Evolutionary conservation across 2,888 invertebrate species (phyloP).

Genomic region (Philereme vetulata): DNA sequence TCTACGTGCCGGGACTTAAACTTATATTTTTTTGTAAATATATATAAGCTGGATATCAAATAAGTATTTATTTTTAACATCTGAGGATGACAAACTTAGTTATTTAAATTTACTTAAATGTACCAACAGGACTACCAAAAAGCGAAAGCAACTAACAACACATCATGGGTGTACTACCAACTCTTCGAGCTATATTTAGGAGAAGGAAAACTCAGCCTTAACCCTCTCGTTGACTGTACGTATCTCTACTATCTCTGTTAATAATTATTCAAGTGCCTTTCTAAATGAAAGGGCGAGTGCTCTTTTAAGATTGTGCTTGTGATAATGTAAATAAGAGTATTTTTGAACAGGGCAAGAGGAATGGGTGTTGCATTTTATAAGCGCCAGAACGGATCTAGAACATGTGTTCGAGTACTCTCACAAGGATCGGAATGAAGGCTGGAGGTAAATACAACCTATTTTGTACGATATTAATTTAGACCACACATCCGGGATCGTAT

Average conservation of each 20-base stretch:
- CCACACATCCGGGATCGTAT: too few species aligned
- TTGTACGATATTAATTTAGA: too few species aligned
- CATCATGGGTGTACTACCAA: constrained; percentile 70
- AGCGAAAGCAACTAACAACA: constrained; percentile 72
- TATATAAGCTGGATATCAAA: too few species aligned
- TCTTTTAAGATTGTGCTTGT: too few species aligned
- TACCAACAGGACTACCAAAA: constrained; percentile 72
- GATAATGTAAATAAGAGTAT: too few species aligned
- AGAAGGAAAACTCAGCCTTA: constrained; percentile 67
- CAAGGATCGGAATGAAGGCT: constrained; percentile 49
- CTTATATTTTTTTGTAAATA: too few species aligned
- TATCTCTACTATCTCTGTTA: constrained; percentile 23
- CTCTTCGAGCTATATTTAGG: constrained; percentile 72
- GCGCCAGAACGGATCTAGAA: constrained; percentile 61
- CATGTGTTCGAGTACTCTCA: constrained; percentile 54
- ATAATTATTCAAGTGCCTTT: too few species aligned
- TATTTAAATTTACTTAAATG: neutral
- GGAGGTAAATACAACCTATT: constrained; percentile 26
- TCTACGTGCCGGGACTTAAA: too few species aligned
- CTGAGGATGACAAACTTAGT: too few species aligned
- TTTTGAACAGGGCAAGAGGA: constrained; percentile 67
- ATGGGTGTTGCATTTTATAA: constrained; percentile 70
- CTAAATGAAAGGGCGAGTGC: too few species aligned
- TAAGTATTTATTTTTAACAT: too few species aligned
- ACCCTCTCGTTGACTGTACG: constrained; percentile 73